These are phyloP conservation scores for Chrysocyon brachyurus DNA, from an alignment of 2,797 vertebrate genomes.

Conservation along the genomic window DNA sequence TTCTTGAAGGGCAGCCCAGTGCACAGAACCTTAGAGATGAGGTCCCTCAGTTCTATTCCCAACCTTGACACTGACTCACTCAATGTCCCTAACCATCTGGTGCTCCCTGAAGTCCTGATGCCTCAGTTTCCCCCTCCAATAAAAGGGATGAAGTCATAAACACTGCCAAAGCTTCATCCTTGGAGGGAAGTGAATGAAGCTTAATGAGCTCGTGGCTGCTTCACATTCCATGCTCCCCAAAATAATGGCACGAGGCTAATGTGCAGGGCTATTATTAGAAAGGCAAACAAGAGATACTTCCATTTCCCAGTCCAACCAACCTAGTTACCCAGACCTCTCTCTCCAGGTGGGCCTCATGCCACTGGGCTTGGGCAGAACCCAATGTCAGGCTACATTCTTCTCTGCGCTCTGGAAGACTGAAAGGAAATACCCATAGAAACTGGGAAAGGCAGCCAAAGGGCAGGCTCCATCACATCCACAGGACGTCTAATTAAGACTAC, in stretches of 20 bases:
- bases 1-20: conserved; percentile 39
- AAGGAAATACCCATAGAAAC: conserved; percentile 77
- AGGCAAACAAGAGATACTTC: conserved; percentile 76
- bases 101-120: conserved; percentile 24
- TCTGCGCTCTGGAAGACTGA: conserved; percentile 60
- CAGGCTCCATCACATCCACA: conserved; percentile 75
- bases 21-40: neutral
- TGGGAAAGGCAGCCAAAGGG: conserved; percentile 81
- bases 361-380: conserved; percentile 68
- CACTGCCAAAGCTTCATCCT: conserved; percentile 39
- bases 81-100: conserved; percentile 28
- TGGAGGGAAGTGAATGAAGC: conserved; percentile 65
- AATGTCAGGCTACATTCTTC: conserved; percentile 76
- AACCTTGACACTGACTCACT: conserved; percentile 21
- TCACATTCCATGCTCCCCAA: conserved; percentile 75
- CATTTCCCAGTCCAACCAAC: conserved; percentile 67
- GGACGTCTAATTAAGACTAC: neutral
- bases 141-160: conserved; percentile 37
- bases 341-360: conserved; percentile 76
- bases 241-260: conserved; percentile 74
- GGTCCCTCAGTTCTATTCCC: neutral
- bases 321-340: conserved; percentile 74
- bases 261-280: conserved; percentile 79
- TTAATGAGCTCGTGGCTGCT: conserved; percentile 61
- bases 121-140: conserved; percentile 71